Evolutionary conservation across 2,888 invertebrate species (phyloP).

Genomic region (Crossocerus cetratus): DNA sequence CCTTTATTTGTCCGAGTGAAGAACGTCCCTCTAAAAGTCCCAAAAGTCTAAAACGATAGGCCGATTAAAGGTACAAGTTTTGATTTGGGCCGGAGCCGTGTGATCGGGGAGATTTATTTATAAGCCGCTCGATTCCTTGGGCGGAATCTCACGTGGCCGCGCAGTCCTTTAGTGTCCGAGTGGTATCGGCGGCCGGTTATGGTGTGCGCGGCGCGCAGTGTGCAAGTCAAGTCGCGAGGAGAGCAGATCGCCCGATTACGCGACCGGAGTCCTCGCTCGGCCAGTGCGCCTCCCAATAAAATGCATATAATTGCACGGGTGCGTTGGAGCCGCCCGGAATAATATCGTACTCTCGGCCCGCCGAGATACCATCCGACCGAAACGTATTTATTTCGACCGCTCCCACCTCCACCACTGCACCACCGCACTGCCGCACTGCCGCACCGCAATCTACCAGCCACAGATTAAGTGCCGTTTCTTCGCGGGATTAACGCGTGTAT

Average conservation of each 20-base stretch:
- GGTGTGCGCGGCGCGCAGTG: too few species aligned
- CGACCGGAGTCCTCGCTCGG: slow-evolving; percentile 41
- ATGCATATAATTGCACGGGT: slow-evolving; percentile 68
- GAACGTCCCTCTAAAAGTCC: too few species aligned
- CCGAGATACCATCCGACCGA: slow-evolving; percentile 39
- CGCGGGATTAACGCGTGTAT: neutral
- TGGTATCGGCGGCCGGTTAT: slow-evolving; percentile 30
- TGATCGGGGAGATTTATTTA: too few species aligned
- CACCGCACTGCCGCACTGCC: neutral
- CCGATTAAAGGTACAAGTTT: too few species aligned
- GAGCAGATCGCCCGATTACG: slow-evolving; percentile 55
- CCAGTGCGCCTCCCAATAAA: slow-evolving; percentile 58
- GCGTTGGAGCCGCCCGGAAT: slow-evolving; percentile 45
- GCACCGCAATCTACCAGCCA: neutral
- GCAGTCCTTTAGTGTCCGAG: too few species aligned
- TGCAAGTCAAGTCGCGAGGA: slow-evolving; percentile 29
- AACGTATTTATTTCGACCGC: slow-evolving; percentile 40
- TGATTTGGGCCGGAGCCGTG: too few species aligned
- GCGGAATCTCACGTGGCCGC: too few species aligned
- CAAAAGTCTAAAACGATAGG: too few species aligned
- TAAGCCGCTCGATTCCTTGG: too few species aligned
- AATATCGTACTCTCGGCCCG: slow-evolving; percentile 46
- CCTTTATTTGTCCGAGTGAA: too few species aligned
- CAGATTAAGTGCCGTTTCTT: neutral
- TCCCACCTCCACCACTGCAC: neutral